These are phyloP conservation scores for Phorcus lineatus DNA, from an alignment of 2,888 invertebrate species.

Conservation along the genomic window DNA sequence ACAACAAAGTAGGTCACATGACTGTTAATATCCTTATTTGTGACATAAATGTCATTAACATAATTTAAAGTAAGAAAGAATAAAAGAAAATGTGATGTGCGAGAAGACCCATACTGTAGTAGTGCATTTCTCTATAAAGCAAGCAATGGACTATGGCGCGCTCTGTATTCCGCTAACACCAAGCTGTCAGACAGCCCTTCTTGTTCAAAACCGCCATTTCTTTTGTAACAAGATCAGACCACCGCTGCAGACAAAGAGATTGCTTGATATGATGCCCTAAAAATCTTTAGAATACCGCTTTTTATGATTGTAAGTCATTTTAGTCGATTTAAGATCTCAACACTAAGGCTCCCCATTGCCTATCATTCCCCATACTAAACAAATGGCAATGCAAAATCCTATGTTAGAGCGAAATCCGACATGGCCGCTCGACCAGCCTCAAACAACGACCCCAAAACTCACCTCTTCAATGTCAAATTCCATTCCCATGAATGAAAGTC, in stretches of 20 bases:
- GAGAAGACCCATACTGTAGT: no score
- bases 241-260: constrained; percentile 43
- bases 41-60: not conserved
- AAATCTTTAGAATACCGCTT: not conserved
- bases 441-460: constrained; percentile 70
- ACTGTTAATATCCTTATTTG: not conserved
- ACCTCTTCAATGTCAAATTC: constrained; percentile 62
- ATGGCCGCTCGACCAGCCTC: constrained; percentile 53
- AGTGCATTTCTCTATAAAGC: no score
- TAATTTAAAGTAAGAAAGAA: not conserved
- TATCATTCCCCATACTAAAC: constrained; percentile 25
- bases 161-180: not conserved
- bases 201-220: constrained; percentile 47
- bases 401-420: constrained; percentile 45
- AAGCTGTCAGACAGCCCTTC: constrained; percentile 6
- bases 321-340: not conserved
- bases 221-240: constrained; percentile 43
- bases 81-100: not conserved
- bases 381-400: constrained; percentile 24
- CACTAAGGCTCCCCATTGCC: not conserved
- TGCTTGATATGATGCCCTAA: not conserved
- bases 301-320: constrained; percentile 1
- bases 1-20: not conserved
- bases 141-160: not conserved
- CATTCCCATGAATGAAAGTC: constrained; percentile 71